Conservation (phyloP, 2,113 vertebrate species). For the Peromyscus maniculatus region DNA sequence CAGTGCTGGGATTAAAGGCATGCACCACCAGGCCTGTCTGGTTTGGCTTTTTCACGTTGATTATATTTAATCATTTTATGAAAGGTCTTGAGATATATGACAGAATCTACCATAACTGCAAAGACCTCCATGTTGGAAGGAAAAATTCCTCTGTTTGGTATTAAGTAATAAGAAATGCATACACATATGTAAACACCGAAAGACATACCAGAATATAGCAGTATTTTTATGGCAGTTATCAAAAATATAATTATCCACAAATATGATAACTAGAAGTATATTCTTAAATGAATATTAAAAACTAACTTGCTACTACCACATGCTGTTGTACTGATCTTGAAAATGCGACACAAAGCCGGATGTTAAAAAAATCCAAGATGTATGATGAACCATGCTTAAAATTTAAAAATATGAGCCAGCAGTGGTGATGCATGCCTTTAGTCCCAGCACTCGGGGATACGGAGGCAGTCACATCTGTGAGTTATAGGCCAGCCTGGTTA, state of each 20-base stretch:
- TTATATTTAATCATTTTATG: not conserved
- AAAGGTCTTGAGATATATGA: conserved; percentile 46
- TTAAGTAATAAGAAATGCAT: conserved; percentile 46
- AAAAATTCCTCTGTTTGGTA: conserved; percentile 15
- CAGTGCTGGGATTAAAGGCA: no score
- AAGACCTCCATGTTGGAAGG: not conserved
- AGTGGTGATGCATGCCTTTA: not conserved
- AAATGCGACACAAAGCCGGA: conserved; percentile 43
- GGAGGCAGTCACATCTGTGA: no score
- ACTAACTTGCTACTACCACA: conserved; percentile 55
- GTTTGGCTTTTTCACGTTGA: not conserved
- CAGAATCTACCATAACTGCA: not conserved
- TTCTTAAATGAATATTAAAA: conserved; percentile 61
- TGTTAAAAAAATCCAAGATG: conserved; percentile 29
- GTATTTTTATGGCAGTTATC: conserved; percentile 61
- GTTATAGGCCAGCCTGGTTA: no score
- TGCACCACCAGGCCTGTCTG: not conserved
- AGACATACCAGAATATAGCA: conserved; percentile 31
- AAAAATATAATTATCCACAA: conserved; percentile 72
- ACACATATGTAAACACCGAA: not conserved
- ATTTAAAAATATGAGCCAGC: conserved; percentile 8
- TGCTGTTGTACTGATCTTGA: conserved; percentile 58
- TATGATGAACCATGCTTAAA: not conserved
- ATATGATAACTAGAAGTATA: conserved; percentile 58
- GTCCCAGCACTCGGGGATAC: not conserved